Evolutionary conservation across 2,113 vertebrate genomes (phyloP).

Genomic region (Erythrolamprus reginae): DNA sequence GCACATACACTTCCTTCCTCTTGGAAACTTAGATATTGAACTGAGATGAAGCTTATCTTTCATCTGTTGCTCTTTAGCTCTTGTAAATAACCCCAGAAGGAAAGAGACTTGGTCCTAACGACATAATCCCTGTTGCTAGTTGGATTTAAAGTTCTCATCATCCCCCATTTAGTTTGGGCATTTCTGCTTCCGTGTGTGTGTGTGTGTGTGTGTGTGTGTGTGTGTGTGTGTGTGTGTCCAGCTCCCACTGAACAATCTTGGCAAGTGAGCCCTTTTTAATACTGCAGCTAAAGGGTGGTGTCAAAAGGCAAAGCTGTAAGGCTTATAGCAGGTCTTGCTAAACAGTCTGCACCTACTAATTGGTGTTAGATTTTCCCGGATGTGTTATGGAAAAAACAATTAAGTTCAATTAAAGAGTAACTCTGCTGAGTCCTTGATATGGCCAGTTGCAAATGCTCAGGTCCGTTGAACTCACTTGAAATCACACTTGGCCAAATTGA

Average conservation of each 20-base stretch:
- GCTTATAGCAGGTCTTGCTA: neutral
- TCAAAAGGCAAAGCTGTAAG: neutral
- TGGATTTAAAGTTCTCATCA: neutral
- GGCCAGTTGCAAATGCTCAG: neutral
- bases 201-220: too few relatives aligned
- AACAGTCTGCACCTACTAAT: neutral
- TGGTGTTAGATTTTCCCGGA: neutral
- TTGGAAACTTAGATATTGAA: neutral
- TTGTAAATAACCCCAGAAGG: neutral
- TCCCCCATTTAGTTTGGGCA: neutral
- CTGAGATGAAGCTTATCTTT: neutral
- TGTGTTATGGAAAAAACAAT: neutral
- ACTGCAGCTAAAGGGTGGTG: neutral
- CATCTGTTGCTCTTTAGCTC: neutral
- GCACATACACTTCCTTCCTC: neutral
- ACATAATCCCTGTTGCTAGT: neutral
- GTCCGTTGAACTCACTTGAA: neutral
- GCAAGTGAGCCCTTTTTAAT: neutral
- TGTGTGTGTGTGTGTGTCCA: too few relatives aligned
- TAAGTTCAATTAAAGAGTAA: too few relatives aligned
- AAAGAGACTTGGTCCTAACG: too few relatives aligned
- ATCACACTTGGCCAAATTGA: neutral
- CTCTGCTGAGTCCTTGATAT: neutral
- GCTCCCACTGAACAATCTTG: neutral
- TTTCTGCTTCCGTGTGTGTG: neutral